Base-by-base conservation (phyloP, 2,888 invertebrate genomes). In the Acanthosoma haemorrhoidale region DNA sequence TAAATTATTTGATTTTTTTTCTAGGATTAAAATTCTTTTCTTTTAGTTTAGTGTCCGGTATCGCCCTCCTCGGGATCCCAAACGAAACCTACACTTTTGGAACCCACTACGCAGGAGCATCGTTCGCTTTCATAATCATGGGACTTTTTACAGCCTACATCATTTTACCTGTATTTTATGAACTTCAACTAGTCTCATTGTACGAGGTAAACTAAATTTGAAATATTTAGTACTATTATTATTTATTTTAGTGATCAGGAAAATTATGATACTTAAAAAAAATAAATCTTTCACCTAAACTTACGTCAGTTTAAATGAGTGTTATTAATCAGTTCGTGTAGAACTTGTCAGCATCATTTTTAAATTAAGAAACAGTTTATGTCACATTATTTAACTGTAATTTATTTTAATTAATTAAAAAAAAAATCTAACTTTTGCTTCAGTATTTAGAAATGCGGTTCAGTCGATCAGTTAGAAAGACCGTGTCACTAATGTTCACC, bases 101-200 rank as follows among this genome's bases (percentile, higher is more conserved):
- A 15, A 68, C 72, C 1, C 74, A 74, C 32, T 73, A 71, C 36
- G 18, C 70, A 3, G 71, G 77, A 4, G 70, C 80, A 3, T 78
- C 80, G 3, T 73, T 80, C 29, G 69, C 70, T 34, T 69, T 67
- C 16, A 80, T 79, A 71, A 18, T 69, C 15, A 71, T 77, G 4
- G 71, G 80, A 3, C 77, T 80, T 3, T 74, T 80, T 25, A 73
- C 70, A 4, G 51, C 32, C 15, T 80, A 79, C 72, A 76, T 84
- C 4, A 86, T 82, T 74, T 76, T 89, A 77, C 83, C 87, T 76
- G 87, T 90, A 0, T 90, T 90, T 76, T 87, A 87, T 78, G 85
- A 86, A 74, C 80, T 91, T 1, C 87, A 89, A 76, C 77, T 89
- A 2, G 87, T 87, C 0, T 74, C 72, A 15, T 43, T 73, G 11